Conservation (phyloP, 2,797 vertebrate genomes). For the Lates japonicus region DNA sequence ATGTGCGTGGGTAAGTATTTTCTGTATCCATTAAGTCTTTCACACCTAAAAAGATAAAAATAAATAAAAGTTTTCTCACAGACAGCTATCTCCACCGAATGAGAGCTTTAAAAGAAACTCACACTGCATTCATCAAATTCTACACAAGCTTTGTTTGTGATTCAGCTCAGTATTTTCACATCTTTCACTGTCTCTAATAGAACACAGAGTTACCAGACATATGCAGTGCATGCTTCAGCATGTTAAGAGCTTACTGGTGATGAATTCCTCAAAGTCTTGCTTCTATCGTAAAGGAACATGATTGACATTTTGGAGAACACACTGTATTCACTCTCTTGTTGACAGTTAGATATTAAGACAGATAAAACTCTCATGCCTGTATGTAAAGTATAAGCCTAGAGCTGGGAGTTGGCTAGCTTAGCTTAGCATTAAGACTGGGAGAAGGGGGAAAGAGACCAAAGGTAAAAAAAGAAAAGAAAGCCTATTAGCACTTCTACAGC, state of each 20-base stretch:
- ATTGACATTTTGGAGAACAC: not conserved
- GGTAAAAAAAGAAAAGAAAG: not conserved
- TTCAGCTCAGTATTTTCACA: not conserved
- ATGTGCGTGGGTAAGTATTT: not conserved
- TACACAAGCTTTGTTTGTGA: not conserved
- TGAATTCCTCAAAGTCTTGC: not conserved
- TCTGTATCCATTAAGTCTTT: not conserved
- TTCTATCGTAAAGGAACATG: slow-evolving; percentile 3
- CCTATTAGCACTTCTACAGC: not conserved
- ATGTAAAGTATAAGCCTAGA: not conserved
- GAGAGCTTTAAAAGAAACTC: not conserved
- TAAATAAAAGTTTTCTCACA: not conserved
- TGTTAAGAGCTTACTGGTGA: not conserved
- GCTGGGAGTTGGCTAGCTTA: not conserved
- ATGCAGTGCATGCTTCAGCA: not conserved
- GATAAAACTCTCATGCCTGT: not conserved
- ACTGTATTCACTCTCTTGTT: not conserved
- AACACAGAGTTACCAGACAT: not conserved
- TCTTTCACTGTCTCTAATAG: not conserved
- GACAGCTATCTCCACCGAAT: not conserved
- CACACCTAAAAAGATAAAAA: not conserved
- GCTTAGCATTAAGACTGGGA: not conserved
- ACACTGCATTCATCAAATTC: not conserved
- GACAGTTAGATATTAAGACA: not conserved
- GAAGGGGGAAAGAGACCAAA: not conserved